These are phyloP conservation scores for Panurus biarmicus DNA, from an alignment of 2,113 vertebrate species.

Conservation along the genomic window DNA sequence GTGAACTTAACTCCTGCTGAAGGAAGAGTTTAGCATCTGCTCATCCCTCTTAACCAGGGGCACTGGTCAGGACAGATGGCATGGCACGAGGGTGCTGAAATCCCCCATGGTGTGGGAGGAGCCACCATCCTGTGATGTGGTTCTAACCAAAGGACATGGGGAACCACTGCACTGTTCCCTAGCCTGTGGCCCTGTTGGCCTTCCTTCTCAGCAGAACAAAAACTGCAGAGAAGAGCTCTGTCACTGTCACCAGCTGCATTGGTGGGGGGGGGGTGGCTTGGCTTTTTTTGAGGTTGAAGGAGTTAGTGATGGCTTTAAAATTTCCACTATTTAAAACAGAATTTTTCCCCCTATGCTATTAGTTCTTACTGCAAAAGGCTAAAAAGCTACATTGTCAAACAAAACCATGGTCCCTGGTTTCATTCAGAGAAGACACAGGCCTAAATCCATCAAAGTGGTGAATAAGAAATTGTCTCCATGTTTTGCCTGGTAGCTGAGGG, in stretches of 20 bases:
- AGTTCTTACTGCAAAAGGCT: not conserved
- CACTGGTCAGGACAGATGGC: not conserved
- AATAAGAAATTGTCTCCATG: not conserved
- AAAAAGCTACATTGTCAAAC: not conserved
- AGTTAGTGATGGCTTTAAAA: not conserved
- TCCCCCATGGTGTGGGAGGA: not conserved
- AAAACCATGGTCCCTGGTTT: not conserved
- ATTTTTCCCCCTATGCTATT: not conserved
- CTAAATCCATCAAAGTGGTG: not conserved
- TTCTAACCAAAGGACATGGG: not conserved
- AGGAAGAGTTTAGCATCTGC: not conserved
- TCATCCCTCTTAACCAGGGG: not conserved
- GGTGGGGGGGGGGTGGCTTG: not conserved
- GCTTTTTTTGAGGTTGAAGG: not conserved
- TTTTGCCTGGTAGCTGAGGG: not conserved
- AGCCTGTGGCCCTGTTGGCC: not conserved
- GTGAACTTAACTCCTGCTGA: not conserved
- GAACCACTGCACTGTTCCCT: not conserved
- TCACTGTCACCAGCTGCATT: not conserved
- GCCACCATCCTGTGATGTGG: not conserved
- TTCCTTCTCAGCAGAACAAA: not conserved
- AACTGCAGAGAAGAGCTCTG: not conserved
- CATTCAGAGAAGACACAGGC: not conserved
- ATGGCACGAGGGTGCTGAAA: not conserved
- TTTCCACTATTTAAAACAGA: not conserved